Percentiles rank a stretch among this genome's conserved stretches.
phyloP scores from a whole-genome alignment of 2,113 vertebrate species.

The Sigmodon hispidus region DNA sequence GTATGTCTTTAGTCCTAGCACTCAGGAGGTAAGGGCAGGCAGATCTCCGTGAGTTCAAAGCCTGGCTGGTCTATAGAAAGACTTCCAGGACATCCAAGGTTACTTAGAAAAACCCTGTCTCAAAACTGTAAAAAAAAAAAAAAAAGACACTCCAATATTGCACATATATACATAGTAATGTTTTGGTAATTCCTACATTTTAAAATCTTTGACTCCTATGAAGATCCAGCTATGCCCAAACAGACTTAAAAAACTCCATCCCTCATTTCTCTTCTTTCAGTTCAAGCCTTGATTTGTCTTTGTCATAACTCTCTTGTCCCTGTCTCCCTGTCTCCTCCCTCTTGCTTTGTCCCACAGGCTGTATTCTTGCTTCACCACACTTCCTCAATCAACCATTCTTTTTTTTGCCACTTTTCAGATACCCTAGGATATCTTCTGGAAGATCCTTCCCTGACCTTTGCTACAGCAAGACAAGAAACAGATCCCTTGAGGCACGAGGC shows the following conservation, averaged over 20 bases:
- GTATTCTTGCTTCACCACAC: neutral
- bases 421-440: constrained; percentile 7
- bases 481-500: neutral
- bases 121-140: too few relatives aligned
- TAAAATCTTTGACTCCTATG: constrained; percentile 9
- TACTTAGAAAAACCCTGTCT: too few relatives aligned
- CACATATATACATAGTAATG: neutral
- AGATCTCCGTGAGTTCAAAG: neutral
- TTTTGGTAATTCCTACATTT: neutral
- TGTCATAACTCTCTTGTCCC: neutral
- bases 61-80: neutral
- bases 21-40: neutral
- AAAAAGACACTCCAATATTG: neutral
- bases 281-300: neutral
- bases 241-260: neutral
- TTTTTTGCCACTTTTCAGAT: constrained; percentile 16
- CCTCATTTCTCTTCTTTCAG: neutral
- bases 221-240: neutral
- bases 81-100: too few relatives aligned
- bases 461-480: neutral
- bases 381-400: neutral
- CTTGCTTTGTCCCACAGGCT: neutral
- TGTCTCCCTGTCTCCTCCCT: neutral
- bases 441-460: neutral
- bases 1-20: neutral